A percentile compares a stretch with the other conserved stretches of the same genome.
phyloP scores from a whole-genome alignment of 2,113 vertebrate genomes.

The Myotis yumanensis region DNA sequence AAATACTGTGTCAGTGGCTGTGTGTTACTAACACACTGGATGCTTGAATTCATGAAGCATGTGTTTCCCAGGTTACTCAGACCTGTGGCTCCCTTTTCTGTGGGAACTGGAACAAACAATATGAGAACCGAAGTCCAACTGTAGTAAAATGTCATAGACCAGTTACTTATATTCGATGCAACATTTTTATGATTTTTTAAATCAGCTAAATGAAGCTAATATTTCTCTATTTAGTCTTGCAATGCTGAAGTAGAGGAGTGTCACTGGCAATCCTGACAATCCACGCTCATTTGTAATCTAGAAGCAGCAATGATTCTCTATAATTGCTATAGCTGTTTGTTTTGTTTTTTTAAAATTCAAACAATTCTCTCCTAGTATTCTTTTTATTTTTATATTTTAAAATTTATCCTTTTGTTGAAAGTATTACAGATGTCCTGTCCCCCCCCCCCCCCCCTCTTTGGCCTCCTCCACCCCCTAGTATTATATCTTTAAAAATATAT shows the following conservation, averaged over 20 bases:
- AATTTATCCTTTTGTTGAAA: too few species aligned
- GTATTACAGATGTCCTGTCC: too few species aligned
- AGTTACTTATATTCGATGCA: neutral
- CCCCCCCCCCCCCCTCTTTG: too few species aligned
- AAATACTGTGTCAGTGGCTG: slow-evolving; percentile 97
- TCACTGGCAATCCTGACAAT: neutral
- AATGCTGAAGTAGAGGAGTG: neutral
- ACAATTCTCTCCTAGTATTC: neutral
- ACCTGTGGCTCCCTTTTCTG: slow-evolving; percentile 98
- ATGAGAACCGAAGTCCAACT: neutral
- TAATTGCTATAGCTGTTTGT: neutral
- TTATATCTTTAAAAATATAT: neutral
- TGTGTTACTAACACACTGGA: slow-evolving; percentile 99
- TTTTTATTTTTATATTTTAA: neutral
- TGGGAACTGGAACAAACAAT: slow-evolving; percentile 89
- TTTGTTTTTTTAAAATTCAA: neutral
- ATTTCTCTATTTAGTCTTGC: neutral
- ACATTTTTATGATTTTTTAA: slow-evolving; percentile 3
- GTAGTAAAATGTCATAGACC: neutral
- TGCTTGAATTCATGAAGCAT: slow-evolving; percentile 99
- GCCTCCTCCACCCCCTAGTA: neutral
- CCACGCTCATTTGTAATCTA: neutral
- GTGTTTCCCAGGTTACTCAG: slow-evolving; percentile 99
- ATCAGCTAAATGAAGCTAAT: neutral
- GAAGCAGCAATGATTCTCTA: slow-evolving; percentile 11